These are phyloP conservation scores for Galerucella nymphaeae DNA, from an alignment of 2,888 invertebrate genomes.

Conservation along the genomic window DNA sequence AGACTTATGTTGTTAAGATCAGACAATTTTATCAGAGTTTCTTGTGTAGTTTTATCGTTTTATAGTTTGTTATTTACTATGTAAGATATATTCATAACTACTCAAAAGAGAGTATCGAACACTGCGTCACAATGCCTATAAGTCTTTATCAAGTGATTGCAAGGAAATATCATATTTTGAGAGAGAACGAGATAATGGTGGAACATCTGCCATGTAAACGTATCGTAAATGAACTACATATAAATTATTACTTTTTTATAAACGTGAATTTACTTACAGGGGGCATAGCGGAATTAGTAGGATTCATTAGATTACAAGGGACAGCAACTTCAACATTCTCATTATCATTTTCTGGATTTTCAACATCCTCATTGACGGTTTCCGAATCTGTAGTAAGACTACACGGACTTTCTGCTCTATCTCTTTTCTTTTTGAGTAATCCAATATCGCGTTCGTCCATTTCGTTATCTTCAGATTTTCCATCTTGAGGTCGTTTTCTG, in stretches of 20 bases:
- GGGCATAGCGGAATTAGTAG: conserved; percentile 27
- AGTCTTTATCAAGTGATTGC: no score
- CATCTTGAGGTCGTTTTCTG: conserved; percentile 65
- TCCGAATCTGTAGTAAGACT: conserved; percentile 89
- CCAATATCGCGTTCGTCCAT: conserved; percentile 66
- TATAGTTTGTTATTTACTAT: no score
- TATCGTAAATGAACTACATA: no score
- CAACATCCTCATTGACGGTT: conserved; percentile 78
- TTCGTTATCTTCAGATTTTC: conserved; percentile 62
- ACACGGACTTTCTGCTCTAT: conserved; percentile 75
- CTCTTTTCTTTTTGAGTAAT: conserved; percentile 66
- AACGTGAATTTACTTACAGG: conserved; percentile 30
- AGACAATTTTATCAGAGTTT: no score
- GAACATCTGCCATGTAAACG: no score
- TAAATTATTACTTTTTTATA: not conserved
- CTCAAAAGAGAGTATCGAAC: no score
- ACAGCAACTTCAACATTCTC: conserved; percentile 64
- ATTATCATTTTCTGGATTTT: conserved; percentile 61
- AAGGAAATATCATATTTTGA: no score
- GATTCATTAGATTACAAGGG: conserved; percentile 55
- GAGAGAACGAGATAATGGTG: no score
- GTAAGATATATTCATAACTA: no score
- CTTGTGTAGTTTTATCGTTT: no score
- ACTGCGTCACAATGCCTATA: no score
- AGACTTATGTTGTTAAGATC: no score